Conservation (phyloP, 2,888 invertebrate species). For the Maniola hyperantus region DNA sequence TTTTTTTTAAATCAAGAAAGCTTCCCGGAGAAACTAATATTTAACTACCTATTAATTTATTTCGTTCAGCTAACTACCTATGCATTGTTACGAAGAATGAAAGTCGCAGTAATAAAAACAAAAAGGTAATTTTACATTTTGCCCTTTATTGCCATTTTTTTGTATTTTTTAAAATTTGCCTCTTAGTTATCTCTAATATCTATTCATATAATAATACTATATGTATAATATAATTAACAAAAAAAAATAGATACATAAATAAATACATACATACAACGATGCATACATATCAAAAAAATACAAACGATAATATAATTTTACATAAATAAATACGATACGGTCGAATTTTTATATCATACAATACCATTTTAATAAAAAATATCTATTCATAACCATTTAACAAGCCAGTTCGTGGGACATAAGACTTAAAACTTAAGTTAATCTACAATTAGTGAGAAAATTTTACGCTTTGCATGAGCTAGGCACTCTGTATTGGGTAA, state of each 20-base stretch:
- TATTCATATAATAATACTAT: constrained; percentile 58
- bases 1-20: too few relatives aligned
- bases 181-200: constrained; percentile 50
- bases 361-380: constrained; percentile 32
- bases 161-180: constrained; percentile 51
- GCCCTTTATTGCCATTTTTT: constrained; percentile 37
- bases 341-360: constrained; percentile 40
- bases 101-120: background rate
- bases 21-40: too few relatives aligned
- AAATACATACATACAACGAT: constrained; percentile 37
- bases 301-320: constrained; percentile 40
- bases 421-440: constrained; percentile 3
- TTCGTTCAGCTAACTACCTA: too few relatives aligned
- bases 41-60: too few relatives aligned
- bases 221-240: constrained; percentile 36
- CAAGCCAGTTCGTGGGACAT: constrained; percentile 29
- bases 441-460: background rate
- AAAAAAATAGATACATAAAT: constrained; percentile 45
- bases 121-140: constrained; percentile 10
- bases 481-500: constrained; percentile 66
- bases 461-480: constrained; percentile 61
- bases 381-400: constrained; percentile 37
- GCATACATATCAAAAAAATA: constrained; percentile 42
- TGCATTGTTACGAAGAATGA: too few relatives aligned
- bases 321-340: constrained; percentile 49